Conservation (phyloP, 2,797 vertebrate species). For the Sebastes elongatus region DNA sequence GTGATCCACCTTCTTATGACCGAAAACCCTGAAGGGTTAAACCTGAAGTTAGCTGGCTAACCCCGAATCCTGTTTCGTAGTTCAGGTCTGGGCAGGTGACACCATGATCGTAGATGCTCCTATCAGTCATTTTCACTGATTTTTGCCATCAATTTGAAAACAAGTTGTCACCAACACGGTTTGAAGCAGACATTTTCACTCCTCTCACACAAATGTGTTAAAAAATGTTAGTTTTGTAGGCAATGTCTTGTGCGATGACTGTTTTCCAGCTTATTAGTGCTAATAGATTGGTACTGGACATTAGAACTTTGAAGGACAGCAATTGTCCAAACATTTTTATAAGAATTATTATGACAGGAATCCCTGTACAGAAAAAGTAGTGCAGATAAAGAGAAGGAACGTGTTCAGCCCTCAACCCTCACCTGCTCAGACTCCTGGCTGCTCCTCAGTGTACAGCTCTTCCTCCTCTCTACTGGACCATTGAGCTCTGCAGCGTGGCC, state of each 20-base stretch:
- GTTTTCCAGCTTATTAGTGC: not conserved
- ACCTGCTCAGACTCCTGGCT: constrained; percentile 86
- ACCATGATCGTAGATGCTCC: not conserved
- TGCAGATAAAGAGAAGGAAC: not conserved
- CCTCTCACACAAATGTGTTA: no score
- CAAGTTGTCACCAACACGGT: not conserved
- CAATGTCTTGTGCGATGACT: not conserved
- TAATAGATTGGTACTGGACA: not conserved
- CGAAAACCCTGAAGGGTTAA: no score
- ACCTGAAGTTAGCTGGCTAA: no score
- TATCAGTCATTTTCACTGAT: no score
- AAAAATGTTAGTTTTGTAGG: not conserved
- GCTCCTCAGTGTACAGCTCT: constrained; percentile 72
- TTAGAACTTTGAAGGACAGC: not conserved
- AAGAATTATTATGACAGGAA: not conserved
- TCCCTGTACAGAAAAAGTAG: not conserved
- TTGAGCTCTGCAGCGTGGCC: constrained; percentile 82
- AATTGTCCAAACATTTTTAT: not conserved
- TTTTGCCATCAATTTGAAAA: not conserved
- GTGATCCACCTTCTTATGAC: no score
- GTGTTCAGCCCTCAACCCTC: not conserved
- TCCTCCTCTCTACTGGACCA: constrained; percentile 86
- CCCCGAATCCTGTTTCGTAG: no score
- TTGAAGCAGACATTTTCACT: no score
- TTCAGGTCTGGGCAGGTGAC: not conserved